Percentiles rank a stretch among this genome's conserved stretches.
Conservation (phyloP, 2,797 vertebrate species). For the Onychomys leucogaster region DNA sequence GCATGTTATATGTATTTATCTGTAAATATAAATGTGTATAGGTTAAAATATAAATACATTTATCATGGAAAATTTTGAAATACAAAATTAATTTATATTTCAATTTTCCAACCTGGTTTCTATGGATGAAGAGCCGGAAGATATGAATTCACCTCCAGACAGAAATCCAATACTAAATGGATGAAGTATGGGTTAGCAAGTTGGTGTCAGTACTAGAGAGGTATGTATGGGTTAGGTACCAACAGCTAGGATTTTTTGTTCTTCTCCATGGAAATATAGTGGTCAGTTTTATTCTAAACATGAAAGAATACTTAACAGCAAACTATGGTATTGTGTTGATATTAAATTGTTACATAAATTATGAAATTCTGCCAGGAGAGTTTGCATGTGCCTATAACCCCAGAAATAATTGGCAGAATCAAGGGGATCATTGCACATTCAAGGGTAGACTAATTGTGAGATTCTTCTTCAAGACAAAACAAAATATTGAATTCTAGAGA, state of each 20-base stretch:
- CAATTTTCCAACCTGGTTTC: not conserved
- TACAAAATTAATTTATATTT: constrained; percentile 44
- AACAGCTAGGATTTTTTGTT: not conserved
- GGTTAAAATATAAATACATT: constrained; percentile 57
- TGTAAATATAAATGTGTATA: not conserved
- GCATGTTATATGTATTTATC: not conserved
- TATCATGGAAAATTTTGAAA: not conserved
- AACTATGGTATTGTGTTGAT: not conserved
- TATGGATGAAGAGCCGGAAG: not conserved
- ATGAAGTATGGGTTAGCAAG: not conserved
- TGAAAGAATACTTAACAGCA: not conserved
- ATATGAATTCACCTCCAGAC: not conserved
- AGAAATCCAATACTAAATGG: not conserved
- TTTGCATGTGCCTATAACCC: too few relatives aligned
- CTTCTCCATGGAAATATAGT: not conserved
- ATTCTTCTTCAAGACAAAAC: not conserved
- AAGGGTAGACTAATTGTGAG: not conserved
- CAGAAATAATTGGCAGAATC: not conserved
- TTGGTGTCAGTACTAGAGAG: not conserved
- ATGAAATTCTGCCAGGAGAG: too few relatives aligned
- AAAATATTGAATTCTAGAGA: not conserved
- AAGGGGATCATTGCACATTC: not conserved
- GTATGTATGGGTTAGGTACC: not conserved
- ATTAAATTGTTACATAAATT: constrained; percentile 22
- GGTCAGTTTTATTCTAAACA: not conserved